Evolutionary conservation across 2,113 vertebrate species (phyloP).

Genomic region (Crotalus viridis): DNA sequence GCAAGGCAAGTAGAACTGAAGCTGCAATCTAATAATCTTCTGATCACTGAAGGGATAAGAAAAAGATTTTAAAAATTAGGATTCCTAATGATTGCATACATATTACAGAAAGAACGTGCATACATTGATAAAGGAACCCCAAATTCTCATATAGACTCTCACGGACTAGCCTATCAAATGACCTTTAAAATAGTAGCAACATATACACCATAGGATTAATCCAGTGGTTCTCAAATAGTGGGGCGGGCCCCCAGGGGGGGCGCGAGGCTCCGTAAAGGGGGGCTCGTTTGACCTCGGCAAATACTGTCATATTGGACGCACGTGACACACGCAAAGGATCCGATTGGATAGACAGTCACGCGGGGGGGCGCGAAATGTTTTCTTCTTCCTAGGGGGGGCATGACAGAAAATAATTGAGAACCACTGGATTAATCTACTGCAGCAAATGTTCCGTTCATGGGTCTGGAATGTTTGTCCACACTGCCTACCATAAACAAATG

Average conservation of each 20-base stretch:
- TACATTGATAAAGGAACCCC: background rate
- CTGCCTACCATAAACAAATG: conserved; percentile 44
- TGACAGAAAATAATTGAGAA: no score
- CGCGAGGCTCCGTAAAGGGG: no score
- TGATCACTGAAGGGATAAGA: background rate
- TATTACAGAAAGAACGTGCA: background rate
- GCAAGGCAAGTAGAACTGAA: background rate
- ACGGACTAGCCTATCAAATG: conserved; percentile 29
- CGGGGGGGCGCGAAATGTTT: no score
- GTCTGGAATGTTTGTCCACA: conserved; percentile 50
- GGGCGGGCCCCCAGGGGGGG: no score
- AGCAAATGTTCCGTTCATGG: conserved; percentile 41
- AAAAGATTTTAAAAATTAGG: background rate
- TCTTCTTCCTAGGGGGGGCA: no score
- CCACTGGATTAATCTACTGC: conserved; percentile 11
- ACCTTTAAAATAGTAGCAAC: conserved; percentile 37
- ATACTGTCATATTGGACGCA: no score
- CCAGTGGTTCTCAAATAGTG: background rate
- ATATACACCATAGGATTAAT: conserved; percentile 20
- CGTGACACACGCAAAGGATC: no score
- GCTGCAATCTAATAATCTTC: background rate
- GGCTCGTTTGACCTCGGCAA: no score
- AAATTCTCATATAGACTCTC: conserved; percentile 19
- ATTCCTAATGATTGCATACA: background rate
- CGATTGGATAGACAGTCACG: no score